Conservation (phyloP, 30 jellyfish, hydroid and myxozoan species). For the Phacellophora camtschatica region DNA sequence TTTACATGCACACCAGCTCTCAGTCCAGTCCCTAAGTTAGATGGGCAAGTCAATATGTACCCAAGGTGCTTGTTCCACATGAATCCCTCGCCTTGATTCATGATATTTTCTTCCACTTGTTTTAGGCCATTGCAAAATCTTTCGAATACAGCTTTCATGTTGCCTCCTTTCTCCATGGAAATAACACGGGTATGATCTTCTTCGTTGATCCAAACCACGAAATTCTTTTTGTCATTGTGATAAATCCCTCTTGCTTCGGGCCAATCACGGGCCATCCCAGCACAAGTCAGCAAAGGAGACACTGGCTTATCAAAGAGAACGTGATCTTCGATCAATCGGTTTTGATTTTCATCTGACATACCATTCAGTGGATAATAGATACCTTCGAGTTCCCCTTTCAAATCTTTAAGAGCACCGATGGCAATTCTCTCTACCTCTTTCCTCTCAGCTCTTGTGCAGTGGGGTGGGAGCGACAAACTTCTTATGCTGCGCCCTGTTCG, state of each 20-base stretch:
- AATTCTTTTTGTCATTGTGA: constrained; percentile 73
- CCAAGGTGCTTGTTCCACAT: constrained; percentile 94
- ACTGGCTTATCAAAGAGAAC: constrained; percentile 79
- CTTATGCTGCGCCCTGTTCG: constrained; percentile 88
- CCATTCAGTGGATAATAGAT: constrained; percentile 59
- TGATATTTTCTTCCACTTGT: constrained; percentile 57
- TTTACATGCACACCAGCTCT: constrained; percentile 92
- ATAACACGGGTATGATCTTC: constrained; percentile 87
- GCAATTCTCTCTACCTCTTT: constrained; percentile 45
- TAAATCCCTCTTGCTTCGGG: constrained; percentile 94
- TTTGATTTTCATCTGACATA: constrained; percentile 73
- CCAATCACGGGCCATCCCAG: constrained; percentile 96
- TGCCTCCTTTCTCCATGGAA: constrained; percentile 88
- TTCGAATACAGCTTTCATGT: constrained; percentile 75
- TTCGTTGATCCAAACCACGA: constrained; percentile 82
- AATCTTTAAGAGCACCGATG: neutral
- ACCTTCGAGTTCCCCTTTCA: constrained; percentile 65
- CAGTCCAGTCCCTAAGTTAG: constrained; percentile 89
- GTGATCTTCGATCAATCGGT: constrained; percentile 66
- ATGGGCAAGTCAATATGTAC: constrained; percentile 81
- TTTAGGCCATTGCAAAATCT: constrained; percentile 76
- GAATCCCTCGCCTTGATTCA: constrained; percentile 55
- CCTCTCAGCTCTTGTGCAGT: constrained; percentile 85
- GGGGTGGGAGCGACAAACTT: constrained; percentile 78
- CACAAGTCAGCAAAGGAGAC: constrained; percentile 79